Evolutionary conservation across 2,888 invertebrate species (phyloP).

Genomic region (Spodoptera picta): DNA sequence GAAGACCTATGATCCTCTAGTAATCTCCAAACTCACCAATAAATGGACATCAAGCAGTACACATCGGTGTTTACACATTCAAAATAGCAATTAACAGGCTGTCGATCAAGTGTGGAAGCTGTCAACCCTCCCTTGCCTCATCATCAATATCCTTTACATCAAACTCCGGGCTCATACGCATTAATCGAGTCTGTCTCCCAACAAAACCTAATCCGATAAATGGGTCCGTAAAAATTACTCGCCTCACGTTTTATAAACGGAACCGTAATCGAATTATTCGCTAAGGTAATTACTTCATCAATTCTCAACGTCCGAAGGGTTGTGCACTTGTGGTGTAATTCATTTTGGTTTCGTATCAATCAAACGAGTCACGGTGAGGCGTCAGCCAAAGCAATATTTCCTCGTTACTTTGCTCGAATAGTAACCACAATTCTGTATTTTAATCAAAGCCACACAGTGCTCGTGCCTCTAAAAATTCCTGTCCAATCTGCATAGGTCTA

Average conservation of each 20-base stretch:
- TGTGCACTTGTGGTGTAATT: slow-evolving; percentile 19
- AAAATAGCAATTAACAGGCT: slow-evolving; percentile 67
- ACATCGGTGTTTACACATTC: slow-evolving; percentile 54
- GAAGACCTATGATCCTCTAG: not conserved
- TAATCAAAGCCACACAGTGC: not conserved
- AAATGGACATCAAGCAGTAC: slow-evolving; percentile 26
- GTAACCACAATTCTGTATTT: slow-evolving; percentile 1
- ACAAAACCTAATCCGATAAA: slow-evolving; percentile 53
- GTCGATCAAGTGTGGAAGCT: slow-evolving; percentile 64
- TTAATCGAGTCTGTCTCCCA: slow-evolving; percentile 65
- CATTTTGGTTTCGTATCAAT: slow-evolving; percentile 19
- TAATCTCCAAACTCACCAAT: slow-evolving; percentile 20
- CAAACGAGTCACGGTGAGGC: slow-evolving; percentile 2
- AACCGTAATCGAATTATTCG: slow-evolving; percentile 36
- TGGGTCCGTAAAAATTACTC: slow-evolving; percentile 42
- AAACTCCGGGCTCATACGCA: slow-evolving; percentile 41
- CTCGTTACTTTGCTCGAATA: not conserved
- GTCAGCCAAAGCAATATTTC: not conserved
- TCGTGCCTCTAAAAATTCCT: slow-evolving; percentile 1
- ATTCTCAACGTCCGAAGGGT: slow-evolving; percentile 23
- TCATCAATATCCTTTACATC: slow-evolving; percentile 65
- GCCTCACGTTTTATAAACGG: slow-evolving; percentile 37
- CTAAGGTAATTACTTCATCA: slow-evolving; percentile 33
- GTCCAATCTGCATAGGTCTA: slow-evolving; percentile 2
- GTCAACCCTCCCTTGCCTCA: slow-evolving; percentile 51